Base-by-base conservation (phyloP, 2,113 vertebrate species). In the Anser brachyrhynchus region DNA sequence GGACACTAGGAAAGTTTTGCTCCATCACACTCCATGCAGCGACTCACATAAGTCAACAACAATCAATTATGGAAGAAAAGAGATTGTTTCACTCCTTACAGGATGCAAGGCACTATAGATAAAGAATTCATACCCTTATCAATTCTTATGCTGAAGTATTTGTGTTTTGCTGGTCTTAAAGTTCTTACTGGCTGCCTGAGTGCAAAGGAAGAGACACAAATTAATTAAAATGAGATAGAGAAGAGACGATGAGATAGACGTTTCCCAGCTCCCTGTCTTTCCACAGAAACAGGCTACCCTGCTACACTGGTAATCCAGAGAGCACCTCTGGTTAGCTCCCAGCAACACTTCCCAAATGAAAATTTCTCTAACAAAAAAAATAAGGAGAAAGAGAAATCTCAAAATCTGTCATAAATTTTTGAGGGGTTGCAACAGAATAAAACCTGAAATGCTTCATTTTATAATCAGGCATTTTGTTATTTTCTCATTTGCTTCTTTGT, bases 401-500 rank as follows among this genome's bases (percentile, higher is more conserved):
- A 62, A 74, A 55, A 51, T 76, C 57, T 6, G 66, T 70, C 33
- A 69, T 74, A 6, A 7, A 17, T 41, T 37, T 14, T 1, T 3
- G 1, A 5, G 4, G 4, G 3, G 3, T 64, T n/a, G 8, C 11
- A 83, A 78, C 29, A 78, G 57, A 84, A 78, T 57, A 87, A 82
- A 86, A 69, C 12, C 22, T 75, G 49, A 79, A 92, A 43, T 82
- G 12, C 44, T 93, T 92, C 3, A 13, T 89, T 95, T 87, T 92
- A 69, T 79, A 89, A 92, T 84, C 87, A 79, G 54, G 9, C 33
- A 76, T 22, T 89, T 95, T 25, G 61, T 26, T 93, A 88, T 93
- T 93, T 94, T 90, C 39, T 96, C 57, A 43, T 89, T 92, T 84
- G 66, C 87, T 92, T 93, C 15, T 84, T 95, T 94, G 61, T 77